phyloP scores from a whole-genome alignment of 1,140 invertebrate species.

The Telenomus remus region DNA sequence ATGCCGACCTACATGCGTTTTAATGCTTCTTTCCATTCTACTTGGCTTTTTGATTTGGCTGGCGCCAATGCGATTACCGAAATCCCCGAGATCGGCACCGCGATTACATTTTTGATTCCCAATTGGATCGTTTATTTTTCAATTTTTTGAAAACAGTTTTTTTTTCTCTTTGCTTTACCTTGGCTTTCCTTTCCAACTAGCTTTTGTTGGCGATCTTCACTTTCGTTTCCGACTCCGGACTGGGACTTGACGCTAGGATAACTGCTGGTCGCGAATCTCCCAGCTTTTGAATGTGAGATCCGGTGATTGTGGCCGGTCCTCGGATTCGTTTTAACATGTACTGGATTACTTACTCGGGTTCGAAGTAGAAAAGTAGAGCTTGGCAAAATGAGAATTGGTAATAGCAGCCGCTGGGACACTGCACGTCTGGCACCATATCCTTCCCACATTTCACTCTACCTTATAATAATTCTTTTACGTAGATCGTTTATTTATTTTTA shows the following conservation, averaged over 20 bases:
- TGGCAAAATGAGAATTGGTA: slow-evolving; percentile 44
- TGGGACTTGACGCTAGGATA: slow-evolving; percentile 39
- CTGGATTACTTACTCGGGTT: slow-evolving; percentile 26
- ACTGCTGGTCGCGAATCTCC: slow-evolving; percentile 26
- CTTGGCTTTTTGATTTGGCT: slow-evolving; percentile 48
- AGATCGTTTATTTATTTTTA: slow-evolving; percentile 2
- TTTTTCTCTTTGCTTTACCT: slow-evolving; percentile 10
- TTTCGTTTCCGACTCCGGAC: slow-evolving; percentile 48
- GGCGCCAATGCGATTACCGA: slow-evolving; percentile 31
- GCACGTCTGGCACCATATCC: slow-evolving; percentile 63
- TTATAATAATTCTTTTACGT: neutral
- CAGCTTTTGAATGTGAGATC: no score
- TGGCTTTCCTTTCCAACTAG: slow-evolving; percentile 43
- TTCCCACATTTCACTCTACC: slow-evolving; percentile 48
- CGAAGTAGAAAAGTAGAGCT: slow-evolving; percentile 53
- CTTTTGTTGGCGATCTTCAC: slow-evolving; percentile 23
- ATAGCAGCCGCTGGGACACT: slow-evolving; percentile 54
- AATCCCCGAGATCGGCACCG: slow-evolving; percentile 6
- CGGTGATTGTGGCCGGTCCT: no score
- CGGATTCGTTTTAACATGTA: neutral
- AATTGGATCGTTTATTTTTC: no score
- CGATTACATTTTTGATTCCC: no score
- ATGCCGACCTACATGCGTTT: slow-evolving; percentile 63
- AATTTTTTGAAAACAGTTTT: no score
- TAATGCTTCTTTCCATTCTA: slow-evolving; percentile 57